Base-by-base conservation (phyloP, 2,113 vertebrate species). In the Cyphomyrus plagiostoma region DNA sequence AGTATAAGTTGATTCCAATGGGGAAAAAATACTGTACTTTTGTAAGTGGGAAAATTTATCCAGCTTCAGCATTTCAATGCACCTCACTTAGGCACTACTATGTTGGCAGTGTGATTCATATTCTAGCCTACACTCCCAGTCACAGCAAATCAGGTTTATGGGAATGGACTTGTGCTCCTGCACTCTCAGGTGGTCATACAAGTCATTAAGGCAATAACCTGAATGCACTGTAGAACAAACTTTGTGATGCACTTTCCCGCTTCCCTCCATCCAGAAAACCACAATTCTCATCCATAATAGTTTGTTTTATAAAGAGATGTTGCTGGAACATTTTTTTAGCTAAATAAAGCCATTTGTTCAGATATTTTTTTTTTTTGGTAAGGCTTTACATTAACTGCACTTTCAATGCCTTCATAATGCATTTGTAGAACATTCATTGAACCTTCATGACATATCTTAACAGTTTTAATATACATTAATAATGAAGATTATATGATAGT, bases 1-100 rank as follows among this genome's bases (percentile, higher is more conserved):
- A 87, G 56, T 50, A 49, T 88, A 82, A 83, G 49, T 70, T 50
- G 84, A 74, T 88, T 89, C 45, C 70, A 83, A 42, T 87, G n/a
- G 15, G 26, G 49, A 35, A 53, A 56, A 39, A 17, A 53, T 17
- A 52, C 26, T 50, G 10, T 50, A 19, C 7, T 23, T 23, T 7
- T 45, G 19, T 3, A 46, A 26, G 80, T 21, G 58, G 89, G 89
- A 42, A 70, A 89, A 56, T 45, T 39, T n/a, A 35, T 86, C 88
- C 82, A 62, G 42, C 26, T 86, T 45, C 83, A 86, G 84, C 21
- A 89, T 87, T 52, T 89, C 49, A 87, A 77, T 89, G 82, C 58
- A 70, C 84, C 56, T 89, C 56, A 89, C 49, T 89, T 87, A 70
- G 89, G 85, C 50, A 52, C 39, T 46, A 42, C 49, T 46, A 42